Base-by-base conservation (phyloP, 2,888 invertebrate species). In the Rhaphigaster nebulosa region DNA sequence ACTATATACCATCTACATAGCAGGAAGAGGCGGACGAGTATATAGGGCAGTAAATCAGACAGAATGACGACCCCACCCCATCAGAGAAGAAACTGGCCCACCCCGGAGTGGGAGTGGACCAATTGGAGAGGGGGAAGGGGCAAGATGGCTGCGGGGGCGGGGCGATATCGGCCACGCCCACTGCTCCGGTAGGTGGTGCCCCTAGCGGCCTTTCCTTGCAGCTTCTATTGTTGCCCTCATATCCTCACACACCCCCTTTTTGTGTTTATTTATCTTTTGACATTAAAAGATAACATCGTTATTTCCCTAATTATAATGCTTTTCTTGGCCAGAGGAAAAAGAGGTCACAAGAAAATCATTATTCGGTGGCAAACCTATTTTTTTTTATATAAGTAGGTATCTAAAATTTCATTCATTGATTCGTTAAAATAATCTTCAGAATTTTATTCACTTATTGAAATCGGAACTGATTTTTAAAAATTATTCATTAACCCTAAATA, bases 1-100 rank as follows among this genome's bases (percentile, higher is more conserved):
- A 18, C 45, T 84, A 41, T 50, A 50, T 45, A 84, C n/a, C 45
- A 84, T 84, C 84, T 26, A 45, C 84, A 84, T 84, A 56, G 60
- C 45, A 90, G 91, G 91, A 90, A 91, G 90, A 76, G 91, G 92
- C 92, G 92, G 93, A 92, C 91, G 93, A 92, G 91, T 92, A 92
- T 92, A 91, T 91, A 91, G 70, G 87, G 76, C 54, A 87, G 90
- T 87, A 87, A 90, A 90, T 90, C 87, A 90, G 65, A 65, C 70
- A 56, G 60, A 56, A 70, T 89, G 54, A 52, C 29, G 45, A 50
- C 76, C 45, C 60, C 90, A 90, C 76, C 52, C 90, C 20, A 84
- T 76, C 90, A 87, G 26, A 88, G 60, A 54, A 88, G 88, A 88
- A 56, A 88, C 90, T 84, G 90, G 84, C 23, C 92, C 92, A 54